Percentiles rank a stretch among this genome's conserved stretches.
Conservation (phyloP, 2,797 vertebrate species). For the Leptoclinus maculatus region DNA sequence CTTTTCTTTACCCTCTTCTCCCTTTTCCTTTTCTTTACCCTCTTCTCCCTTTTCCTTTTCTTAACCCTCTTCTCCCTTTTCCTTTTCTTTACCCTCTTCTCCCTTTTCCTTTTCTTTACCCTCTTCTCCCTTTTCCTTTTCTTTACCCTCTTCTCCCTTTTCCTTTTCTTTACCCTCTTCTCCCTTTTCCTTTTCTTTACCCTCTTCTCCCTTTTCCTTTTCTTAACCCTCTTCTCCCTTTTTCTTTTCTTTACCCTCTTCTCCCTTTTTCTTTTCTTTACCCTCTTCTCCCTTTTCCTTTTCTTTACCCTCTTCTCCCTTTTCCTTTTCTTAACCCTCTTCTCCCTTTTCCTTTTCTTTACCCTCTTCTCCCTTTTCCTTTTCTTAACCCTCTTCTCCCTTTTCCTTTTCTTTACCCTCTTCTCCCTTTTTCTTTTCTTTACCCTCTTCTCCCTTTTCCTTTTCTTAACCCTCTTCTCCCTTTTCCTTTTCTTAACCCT, state of each 20-base stretch:
- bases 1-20: slow-evolving; percentile 28
- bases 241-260: slow-evolving; percentile 22
- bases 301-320: no score
- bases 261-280: no score
- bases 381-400: no score
- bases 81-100: slow-evolving; percentile 29
- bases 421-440: slow-evolving; percentile 41
- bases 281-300: slow-evolving; percentile 17
- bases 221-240: no score
- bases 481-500: slow-evolving; percentile 8
- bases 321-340: slow-evolving; percentile 15
- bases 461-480: no score
- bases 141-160: no score
- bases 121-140: slow-evolving; percentile 17
- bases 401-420: slow-evolving; percentile 12
- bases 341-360: slow-evolving; percentile 42
- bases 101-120: no score
- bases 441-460: slow-evolving; percentile 17
- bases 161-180: slow-evolving; percentile 27
- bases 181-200: no score
- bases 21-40: no score
- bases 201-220: slow-evolving; percentile 17
- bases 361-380: slow-evolving; percentile 17
- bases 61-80: no score
- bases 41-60: slow-evolving; percentile 17